A percentile compares a stretch with the other conserved stretches of the same genome.
phyloP scores from a whole-genome alignment of 2,888 invertebrate species.

The Latheticus oryzae region DNA sequence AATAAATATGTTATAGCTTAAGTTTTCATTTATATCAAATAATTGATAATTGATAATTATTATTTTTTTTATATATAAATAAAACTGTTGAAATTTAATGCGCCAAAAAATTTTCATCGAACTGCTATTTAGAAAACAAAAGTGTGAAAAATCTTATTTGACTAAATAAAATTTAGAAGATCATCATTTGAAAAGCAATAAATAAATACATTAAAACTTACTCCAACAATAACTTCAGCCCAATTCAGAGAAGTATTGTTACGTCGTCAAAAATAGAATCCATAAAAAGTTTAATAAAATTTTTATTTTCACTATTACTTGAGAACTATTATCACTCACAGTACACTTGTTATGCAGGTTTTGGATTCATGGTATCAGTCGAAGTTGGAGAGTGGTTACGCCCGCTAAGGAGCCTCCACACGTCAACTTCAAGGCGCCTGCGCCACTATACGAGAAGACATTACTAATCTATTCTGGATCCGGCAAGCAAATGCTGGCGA shows the following conservation, averaged over 20 bases:
- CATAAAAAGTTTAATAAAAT: constrained; percentile 54
- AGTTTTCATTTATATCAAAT: too few relatives aligned
- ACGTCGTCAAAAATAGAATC: constrained; percentile 48
- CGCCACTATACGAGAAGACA: constrained; percentile 52
- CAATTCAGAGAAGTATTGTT: constrained; percentile 35
- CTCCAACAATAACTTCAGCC: constrained; percentile 33
- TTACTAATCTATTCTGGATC: constrained; percentile 49
- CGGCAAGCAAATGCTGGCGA: constrained; percentile 52
- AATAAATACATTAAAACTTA: constrained; percentile 49
- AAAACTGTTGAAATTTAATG: too few relatives aligned
- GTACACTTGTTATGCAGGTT: constrained; percentile 55
- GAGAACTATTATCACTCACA: constrained; percentile 56
- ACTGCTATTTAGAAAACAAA: too few relatives aligned
- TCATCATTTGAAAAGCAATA: constrained; percentile 28
- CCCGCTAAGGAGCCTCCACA: constrained; percentile 60
- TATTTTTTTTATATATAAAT: too few relatives aligned
- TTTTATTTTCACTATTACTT: constrained; percentile 55
- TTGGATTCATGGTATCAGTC: constrained; percentile 59
- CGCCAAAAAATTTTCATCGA: too few relatives aligned
- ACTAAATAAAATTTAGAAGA: constrained; percentile 15
- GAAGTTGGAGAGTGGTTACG: constrained; percentile 60
- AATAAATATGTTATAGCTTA: too few relatives aligned
- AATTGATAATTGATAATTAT: too few relatives aligned
- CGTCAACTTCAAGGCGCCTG: constrained; percentile 59
- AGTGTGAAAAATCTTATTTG: too few relatives aligned